phyloP scores from a whole-genome alignment of 2,888 invertebrate genomes.

The Ctena decussata region DNA sequence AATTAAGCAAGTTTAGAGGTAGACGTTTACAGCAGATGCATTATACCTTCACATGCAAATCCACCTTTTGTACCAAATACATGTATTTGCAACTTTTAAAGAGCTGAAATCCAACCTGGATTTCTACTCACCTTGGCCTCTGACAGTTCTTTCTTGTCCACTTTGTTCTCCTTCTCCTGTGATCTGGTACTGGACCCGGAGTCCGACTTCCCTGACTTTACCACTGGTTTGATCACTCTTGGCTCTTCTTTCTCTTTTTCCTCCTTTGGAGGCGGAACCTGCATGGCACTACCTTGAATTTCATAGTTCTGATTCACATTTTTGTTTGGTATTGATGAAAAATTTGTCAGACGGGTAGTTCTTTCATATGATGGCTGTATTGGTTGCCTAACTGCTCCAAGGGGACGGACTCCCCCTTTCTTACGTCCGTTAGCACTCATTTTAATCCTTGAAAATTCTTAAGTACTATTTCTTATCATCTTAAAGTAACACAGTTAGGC shows the following conservation, averaged over 20 bases:
- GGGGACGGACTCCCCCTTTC: constrained; percentile 40
- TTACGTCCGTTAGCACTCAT: constrained; percentile 60
- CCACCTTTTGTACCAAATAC: too few species aligned
- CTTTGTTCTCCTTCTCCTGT: constrained; percentile 64
- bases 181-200: constrained; percentile 70
- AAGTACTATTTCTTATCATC: background rate
- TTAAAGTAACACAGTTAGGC: too few species aligned
- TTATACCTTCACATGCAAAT: too few species aligned
- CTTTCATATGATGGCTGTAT: constrained; percentile 50
- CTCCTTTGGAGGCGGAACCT: constrained; percentile 72
- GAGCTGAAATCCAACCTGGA: background rate
- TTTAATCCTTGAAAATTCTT: background rate
- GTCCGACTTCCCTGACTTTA: constrained; percentile 71
- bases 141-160: constrained; percentile 75
- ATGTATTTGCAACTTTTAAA: too few species aligned
- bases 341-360: constrained; percentile 41
- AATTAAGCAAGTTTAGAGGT: too few species aligned
- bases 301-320: constrained; percentile 36
- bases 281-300: constrained; percentile 60
- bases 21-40: too few species aligned
- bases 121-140: constrained; percentile 75
- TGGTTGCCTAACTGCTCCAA: constrained; percentile 61
- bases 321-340: constrained; percentile 19
- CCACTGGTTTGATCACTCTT: constrained; percentile 47
- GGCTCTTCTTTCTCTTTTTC: constrained; percentile 59